Evolutionary conservation across 2,797 vertebrate species (phyloP), one percentile per base, ranked within the genome.

Genomic region (Hippocampus kuda): DNA sequence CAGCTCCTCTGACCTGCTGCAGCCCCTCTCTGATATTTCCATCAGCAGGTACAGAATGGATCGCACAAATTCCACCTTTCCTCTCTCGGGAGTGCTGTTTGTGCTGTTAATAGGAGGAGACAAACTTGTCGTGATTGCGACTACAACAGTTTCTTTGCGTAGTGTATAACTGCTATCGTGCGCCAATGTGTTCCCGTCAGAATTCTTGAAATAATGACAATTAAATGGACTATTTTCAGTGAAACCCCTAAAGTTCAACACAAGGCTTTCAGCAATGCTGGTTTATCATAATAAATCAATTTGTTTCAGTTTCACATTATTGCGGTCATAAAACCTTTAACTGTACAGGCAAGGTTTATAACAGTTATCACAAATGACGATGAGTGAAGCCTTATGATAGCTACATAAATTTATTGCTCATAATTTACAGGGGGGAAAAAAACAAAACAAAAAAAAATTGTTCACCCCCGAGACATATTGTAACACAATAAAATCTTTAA

Each of bases 1-100:
- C 86, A 89, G 86, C 73, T 73, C 83, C 69, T 81, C 77, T 88
- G 86, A 86, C 86, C 80, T 84, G 84, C 78, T 80, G 44, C 75
- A 87, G 85, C 85, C 86, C 68, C 41, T 70, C 65, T 64, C 77
- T 62, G 72, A 86, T 79, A 71, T 73, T 84, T 79, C 86, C 83
- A 86, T 83, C 85, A 87, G 83, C 82, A 89, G 88, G 86, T 88
- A 84, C 3, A 18, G 51, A 41, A 75, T 71, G 49, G 70, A 79
- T 77, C 70, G 81, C 77, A 67, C 72, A 80, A 81, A 83, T 72
- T 26, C 24, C 27, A 51, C 51, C 65, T 75, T 75, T 69, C 57
- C 30, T 66, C 27, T 74, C 67, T 66, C 42, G 67, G 66, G 72
- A 70, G 63, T 26, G 71, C 67, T 71, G 68, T 76, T 74, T 68